A percentile compares a stretch with the other conserved stretches of the same genome.
Evolutionary conservation across 2,888 invertebrate genomes (phyloP).

Genomic region (Xanthia togata): DNA sequence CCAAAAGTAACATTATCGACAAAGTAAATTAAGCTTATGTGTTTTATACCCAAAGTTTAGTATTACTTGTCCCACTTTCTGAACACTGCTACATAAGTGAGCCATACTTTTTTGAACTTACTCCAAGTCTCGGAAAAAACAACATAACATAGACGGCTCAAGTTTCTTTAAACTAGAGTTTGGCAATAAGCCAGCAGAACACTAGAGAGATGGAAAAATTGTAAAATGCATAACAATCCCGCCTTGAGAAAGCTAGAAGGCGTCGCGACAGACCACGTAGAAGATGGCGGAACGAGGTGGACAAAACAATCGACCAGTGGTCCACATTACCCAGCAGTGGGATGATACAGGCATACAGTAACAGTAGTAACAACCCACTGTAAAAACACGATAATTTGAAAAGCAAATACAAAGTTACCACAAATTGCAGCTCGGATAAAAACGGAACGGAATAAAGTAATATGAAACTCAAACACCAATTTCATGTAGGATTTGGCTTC

Average conservation of each 20-base stretch:
- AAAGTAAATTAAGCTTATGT: constrained; percentile 1
- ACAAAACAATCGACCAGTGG: too few species aligned
- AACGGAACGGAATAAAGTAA: constrained; percentile 16
- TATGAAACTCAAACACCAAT: constrained; percentile 11
- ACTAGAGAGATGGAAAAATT: constrained; percentile 6
- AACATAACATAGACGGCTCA: constrained; percentile 14
- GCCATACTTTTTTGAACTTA: constrained; percentile 13
- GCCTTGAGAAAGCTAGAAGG: too few species aligned
- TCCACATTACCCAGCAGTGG: too few species aligned
- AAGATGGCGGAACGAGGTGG: too few species aligned
- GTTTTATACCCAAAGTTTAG: background rate
- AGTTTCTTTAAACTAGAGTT: constrained; percentile 9
- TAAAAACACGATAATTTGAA: background rate
- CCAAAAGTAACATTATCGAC: background rate
- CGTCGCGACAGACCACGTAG: too few species aligned
- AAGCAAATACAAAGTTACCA: background rate
- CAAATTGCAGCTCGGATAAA: constrained; percentile 12
- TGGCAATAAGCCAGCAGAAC: constrained; percentile 50
- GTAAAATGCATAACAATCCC: background rate
- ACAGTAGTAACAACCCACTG: background rate
- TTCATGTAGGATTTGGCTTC: background rate
- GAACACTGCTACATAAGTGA: background rate
- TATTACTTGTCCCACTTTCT: background rate
- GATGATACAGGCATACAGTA: too few species aligned
- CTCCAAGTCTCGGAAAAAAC: background rate